These are phyloP conservation scores for Philypnodon macrostomus DNA, from an alignment of 2,797 vertebrate species.

Conservation along the genomic window DNA sequence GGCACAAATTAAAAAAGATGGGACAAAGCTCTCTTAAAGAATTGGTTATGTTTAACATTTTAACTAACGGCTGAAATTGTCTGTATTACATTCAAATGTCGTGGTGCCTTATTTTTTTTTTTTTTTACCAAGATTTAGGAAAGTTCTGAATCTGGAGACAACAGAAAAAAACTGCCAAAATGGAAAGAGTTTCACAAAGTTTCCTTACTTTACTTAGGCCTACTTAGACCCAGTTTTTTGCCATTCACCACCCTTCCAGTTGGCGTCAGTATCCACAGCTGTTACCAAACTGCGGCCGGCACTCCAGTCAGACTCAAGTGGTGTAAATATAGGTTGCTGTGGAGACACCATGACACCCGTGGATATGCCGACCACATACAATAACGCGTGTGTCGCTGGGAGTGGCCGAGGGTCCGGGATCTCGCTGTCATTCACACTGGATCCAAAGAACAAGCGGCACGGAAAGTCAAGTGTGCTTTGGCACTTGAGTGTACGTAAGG, in stretches of 20 bases:
- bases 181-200: neutral
- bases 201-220: slow-evolving; percentile 2
- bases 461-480: slow-evolving; percentile 19
- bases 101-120: too few relatives aligned
- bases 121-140: neutral
- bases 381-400: slow-evolving; percentile 19
- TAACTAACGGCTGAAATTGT: too few relatives aligned
- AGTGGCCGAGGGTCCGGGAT: slow-evolving; percentile 43
- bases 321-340: slow-evolving; percentile 79
- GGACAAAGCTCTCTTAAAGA: neutral
- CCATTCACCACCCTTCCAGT: slow-evolving; percentile 28
- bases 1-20: slow-evolving; percentile 3
- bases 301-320: slow-evolving; percentile 45
- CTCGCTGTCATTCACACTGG: slow-evolving; percentile 20
- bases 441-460: slow-evolving; percentile 23
- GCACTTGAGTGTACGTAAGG: slow-evolving; percentile 3
- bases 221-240: slow-evolving; percentile 4
- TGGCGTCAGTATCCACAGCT: slow-evolving; percentile 49
- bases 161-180: slow-evolving; percentile 1
- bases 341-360: slow-evolving; percentile 63
- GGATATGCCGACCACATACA: slow-evolving; percentile 50
- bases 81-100: too few relatives aligned
- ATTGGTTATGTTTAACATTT: neutral
- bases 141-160: too few relatives aligned
- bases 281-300: slow-evolving; percentile 48